Evolutionary conservation across 2,888 invertebrate species (phyloP).

Genomic region (Cantharis nigra): DNA sequence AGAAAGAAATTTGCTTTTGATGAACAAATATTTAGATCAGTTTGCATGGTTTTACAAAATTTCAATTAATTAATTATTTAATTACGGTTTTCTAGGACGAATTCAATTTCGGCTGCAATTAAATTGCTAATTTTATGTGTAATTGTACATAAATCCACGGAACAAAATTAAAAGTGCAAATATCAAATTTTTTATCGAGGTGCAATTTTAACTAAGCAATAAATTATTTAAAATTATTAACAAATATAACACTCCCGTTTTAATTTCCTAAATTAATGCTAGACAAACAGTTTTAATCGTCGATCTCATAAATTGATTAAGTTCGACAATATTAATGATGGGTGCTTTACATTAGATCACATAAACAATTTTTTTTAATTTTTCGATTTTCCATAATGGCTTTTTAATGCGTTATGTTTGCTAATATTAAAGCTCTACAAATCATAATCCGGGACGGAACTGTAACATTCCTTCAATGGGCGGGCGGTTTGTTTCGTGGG

Average conservation of each 20-base stretch:
- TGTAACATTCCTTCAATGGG: slow-evolving; percentile 13
- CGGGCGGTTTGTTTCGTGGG: slow-evolving; percentile 10
- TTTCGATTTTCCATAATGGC: neutral
- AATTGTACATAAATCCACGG: neutral
- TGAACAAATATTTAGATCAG: slow-evolving; percentile 4
- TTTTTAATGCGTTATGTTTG: neutral
- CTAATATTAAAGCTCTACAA: neutral
- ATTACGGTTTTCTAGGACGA: neutral
- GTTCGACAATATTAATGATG: neutral
- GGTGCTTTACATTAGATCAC: neutral
- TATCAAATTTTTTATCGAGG: neutral
- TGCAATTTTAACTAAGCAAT: neutral
- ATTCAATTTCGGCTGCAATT: neutral
- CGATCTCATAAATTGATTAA: neutral
- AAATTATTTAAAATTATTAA: neutral
- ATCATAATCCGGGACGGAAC: slow-evolving; percentile 15
- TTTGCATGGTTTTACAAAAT: neutral
- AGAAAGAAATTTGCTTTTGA: slow-evolving; percentile 14
- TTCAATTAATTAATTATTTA: neutral
- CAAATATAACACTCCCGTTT: neutral
- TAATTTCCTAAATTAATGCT: neutral
- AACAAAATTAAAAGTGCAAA: neutral
- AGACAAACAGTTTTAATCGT: neutral
- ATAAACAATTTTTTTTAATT: neutral
- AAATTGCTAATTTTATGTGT: neutral